These are phyloP conservation scores for Stichodactyla mertensii DNA, from an alignment of 64 coral and sea anemone species.

Conservation along the genomic window DNA sequence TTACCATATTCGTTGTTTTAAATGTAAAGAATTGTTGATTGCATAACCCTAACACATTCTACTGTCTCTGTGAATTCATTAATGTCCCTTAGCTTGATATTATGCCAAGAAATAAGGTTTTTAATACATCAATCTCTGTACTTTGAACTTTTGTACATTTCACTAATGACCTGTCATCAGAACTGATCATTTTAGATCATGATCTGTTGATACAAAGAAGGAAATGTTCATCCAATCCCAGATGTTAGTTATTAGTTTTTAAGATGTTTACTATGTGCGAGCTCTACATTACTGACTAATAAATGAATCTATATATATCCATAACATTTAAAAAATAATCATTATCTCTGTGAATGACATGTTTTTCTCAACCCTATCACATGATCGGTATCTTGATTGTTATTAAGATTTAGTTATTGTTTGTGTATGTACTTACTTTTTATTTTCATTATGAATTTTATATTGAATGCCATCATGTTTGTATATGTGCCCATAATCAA, in stretches of 20 bases:
- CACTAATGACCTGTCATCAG: not conserved
- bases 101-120: not conserved
- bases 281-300: not conserved
- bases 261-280: slow-evolving; percentile 7
- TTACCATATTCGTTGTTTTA: too few species aligned
- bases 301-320: not conserved
- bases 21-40: too few species aligned
- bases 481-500: not conserved
- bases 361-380: not conserved
- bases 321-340: not conserved
- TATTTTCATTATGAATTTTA: not conserved
- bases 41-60: too few species aligned
- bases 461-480: not conserved
- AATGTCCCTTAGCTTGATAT: not conserved
- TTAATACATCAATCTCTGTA: not conserved
- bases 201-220: slow-evolving; percentile 4
- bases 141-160: not conserved
- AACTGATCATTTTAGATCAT: not conserved
- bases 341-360: not conserved
- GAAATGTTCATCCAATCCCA: not conserved
- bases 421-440: not conserved
- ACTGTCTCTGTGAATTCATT: too few species aligned
- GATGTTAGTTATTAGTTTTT: not conserved
- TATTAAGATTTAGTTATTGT: not conserved
- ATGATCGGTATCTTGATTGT: not conserved